Evolutionary conservation across 2,888 invertebrate species (phyloP), one percentile per base, ranked within the genome.

Genomic region (Meiosimyza platycephala): DNA sequence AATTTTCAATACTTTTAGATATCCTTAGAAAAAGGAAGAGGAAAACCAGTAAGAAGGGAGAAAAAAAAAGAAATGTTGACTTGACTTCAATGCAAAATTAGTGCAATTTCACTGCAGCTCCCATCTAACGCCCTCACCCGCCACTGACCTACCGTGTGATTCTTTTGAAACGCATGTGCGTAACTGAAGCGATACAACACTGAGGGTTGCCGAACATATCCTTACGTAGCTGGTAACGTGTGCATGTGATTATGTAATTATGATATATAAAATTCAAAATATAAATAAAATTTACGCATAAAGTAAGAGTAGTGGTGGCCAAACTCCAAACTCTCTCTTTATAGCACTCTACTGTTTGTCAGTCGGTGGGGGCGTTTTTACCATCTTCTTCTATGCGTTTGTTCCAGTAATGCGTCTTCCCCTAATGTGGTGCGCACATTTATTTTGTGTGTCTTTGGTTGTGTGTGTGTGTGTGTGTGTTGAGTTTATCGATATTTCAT

Each of bases 201-300:
- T 55, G 18, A 22, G 55, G 7, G 13, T 16, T 12, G 68, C 48
- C 28, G 22, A 16, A 33, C 33, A 15, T 40, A 28, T 60, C 33
- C 60, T 60, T 51, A 52, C 33, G 40, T 40, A 7, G 40, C 40
- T 40, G 40, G 40, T 40, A 7, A 40, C 40, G 40, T 33, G n/a
- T 33, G 51, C 67, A 51, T 60, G 78, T 77, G 76, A 76, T 82
- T 79, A 83, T 80, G 77, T 82, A 81, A 84, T 81, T 78, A 79
- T 75, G 78, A 77, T 81, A 83, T 83, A 77, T 78, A 82, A 81
- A 79, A 81, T 84, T 79, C 78, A 80, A 80, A 79, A 81, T 80
- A 82, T 81, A 80, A 79, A 81, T 82, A 83, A 83, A 83, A 79
- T 81, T 77, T 76, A 81, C 78, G 76, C 69, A 69, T 33, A 69